Evolutionary conservation across 2,888 invertebrate species (phyloP), one percentile per base, ranked within the genome.

Genomic region (Yponomeuta cagnagella): DNA sequence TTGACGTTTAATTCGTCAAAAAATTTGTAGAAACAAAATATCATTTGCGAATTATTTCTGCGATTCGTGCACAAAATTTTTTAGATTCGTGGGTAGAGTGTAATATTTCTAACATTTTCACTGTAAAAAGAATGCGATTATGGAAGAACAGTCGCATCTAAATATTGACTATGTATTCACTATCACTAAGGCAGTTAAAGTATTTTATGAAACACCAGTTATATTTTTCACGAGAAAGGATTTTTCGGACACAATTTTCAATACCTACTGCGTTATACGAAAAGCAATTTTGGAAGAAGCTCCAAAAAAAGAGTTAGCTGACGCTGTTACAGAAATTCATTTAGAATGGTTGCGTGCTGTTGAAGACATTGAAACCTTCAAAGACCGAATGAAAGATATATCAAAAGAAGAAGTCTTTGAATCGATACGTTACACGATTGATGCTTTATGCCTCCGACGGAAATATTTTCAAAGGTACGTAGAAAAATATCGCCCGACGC

Each of bases 171-270:
- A 86, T 77, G 77, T 92, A 70, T 88, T 85, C 73, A 87, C 87
- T 76, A 86, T 92, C 72, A 77, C 84, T 23, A 88, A 85, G 74
- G 82, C 83, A 78, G 74, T 90, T 2, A 92, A 90, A 78, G 79
- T 81, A 37, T 88, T 88, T 77, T 91, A 90, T 75, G 92, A 90
- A 78, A 80, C 79, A 67, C 80, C 89, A 8, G 85, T 89, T 1
- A 81, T 91, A 73, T 89, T 85, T 75, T 48, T 92, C 2, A 87
- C 87, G 0, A 77, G 79, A 72, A 85, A 82, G 74, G 88, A 92
- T 82, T 91, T 82, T 74, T 85, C 89, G 0, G 87, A 89, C 72
- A 73, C 69, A 71, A 76, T 89, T 70, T 90, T 91, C 72, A 84
- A 87, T 72, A 73, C 81, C 1, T 76, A 90, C 79, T 89, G 90